Evolutionary conservation across 2,797 vertebrate species (phyloP).

Genomic region (Rhinoraja longicauda): DNA sequence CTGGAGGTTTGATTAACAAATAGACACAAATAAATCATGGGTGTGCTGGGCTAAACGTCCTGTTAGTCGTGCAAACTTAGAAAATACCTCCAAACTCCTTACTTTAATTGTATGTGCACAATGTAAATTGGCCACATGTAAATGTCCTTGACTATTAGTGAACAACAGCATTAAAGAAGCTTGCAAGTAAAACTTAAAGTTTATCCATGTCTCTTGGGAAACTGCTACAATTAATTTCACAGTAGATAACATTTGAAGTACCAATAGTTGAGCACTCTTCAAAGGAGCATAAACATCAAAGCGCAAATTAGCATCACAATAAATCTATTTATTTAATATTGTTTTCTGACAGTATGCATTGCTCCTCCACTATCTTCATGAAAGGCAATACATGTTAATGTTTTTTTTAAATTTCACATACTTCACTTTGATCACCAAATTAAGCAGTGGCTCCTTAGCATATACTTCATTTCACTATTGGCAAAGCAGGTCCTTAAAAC

Average conservation of each 20-base stretch:
- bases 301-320: neutral
- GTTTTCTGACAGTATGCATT: neutral
- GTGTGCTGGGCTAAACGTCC: neutral
- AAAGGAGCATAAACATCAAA: neutral
- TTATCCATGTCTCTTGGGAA: neutral
- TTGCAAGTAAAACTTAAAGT: neutral
- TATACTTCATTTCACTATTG: neutral
- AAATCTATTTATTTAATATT: neutral
- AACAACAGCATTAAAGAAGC: neutral
- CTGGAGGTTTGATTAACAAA: neutral
- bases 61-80: neutral
- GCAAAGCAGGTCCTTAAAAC: neutral
- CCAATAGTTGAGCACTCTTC: neutral
- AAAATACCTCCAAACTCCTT: neutral
- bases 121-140: neutral
- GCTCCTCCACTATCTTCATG: neutral
- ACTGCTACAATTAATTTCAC: neutral
- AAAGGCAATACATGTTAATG: neutral
- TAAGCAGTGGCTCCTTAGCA: neutral
- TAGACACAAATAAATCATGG: neutral
- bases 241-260: neutral
- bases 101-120: neutral
- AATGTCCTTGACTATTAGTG: neutral
- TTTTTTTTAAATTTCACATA: neutral
- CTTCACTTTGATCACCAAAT: constrained; percentile 9